Evolutionary conservation across 2,888 invertebrate species (phyloP).

Genomic region (Mythimna lalbum): DNA sequence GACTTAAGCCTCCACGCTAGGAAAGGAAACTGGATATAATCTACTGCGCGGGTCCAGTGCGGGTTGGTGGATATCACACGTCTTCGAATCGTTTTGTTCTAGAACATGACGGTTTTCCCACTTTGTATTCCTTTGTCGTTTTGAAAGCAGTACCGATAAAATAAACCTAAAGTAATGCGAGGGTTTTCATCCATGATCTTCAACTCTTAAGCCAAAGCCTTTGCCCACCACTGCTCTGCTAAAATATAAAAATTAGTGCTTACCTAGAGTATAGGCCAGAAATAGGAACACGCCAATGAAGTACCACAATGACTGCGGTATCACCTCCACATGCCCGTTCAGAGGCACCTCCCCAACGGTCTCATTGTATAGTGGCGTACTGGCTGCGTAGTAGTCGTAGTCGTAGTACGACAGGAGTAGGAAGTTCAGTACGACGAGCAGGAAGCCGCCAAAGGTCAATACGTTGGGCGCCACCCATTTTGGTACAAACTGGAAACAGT

Average conservation of each 20-base stretch:
- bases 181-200: no score
- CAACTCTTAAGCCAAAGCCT: no score
- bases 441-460: slow-evolving; percentile 98
- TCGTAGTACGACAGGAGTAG: slow-evolving; percentile 96
- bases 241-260: slow-evolving; percentile 66
- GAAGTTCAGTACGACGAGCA: slow-evolving; percentile 97
- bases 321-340: slow-evolving; percentile 82
- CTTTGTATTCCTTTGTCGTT: no score
- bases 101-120: no score
- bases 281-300: slow-evolving; percentile 97
- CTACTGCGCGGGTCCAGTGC: no score
- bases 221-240: no score
- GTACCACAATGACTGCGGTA: slow-evolving; percentile 97
- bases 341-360: slow-evolving; percentile 74
- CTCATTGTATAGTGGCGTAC: slow-evolving; percentile 83
- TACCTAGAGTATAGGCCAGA: slow-evolving; percentile 98
- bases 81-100: no score
- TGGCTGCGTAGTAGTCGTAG: slow-evolving; percentile 95
- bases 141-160: no score
- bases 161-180: no score
- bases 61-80: no score
- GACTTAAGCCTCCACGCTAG: no score
- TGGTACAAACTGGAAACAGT: slow-evolving; percentile 94
- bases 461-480: slow-evolving; percentile 99
- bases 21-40: no score